These are phyloP conservation scores for Brenthis hecate DNA, from an alignment of 2,888 invertebrate genomes.

Conservation along the genomic window DNA sequence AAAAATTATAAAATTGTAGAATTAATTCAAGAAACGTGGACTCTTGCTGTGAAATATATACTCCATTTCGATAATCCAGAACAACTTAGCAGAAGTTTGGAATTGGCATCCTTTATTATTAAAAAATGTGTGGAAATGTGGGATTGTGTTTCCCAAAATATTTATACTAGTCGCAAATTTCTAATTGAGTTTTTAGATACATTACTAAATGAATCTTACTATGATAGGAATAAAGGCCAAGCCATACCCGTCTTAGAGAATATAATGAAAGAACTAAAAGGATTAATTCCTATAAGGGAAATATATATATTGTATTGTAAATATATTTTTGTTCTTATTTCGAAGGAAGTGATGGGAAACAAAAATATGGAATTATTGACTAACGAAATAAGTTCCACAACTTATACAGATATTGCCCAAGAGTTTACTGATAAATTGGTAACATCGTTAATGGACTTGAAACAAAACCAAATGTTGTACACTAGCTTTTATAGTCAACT, in stretches of 20 bases:
- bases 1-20: constrained; percentile 23
- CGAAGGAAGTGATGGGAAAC: constrained; percentile 13
- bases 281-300: constrained; percentile 12
- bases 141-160: background rate
- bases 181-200: constrained; percentile 19
- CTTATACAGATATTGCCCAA: constrained; percentile 5
- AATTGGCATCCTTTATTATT: constrained; percentile 19
- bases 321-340: constrained; percentile 15
- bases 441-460: constrained; percentile 20
- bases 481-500: constrained; percentile 7
- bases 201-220: constrained; percentile 5
- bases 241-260: constrained; percentile 24
- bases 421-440: constrained; percentile 1
- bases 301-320: constrained; percentile 27
- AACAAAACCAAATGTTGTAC: constrained; percentile 17
- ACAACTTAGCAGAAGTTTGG: constrained; percentile 23
- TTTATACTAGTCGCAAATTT: constrained; percentile 15
- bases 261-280: constrained; percentile 14
- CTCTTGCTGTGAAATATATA: constrained; percentile 38
- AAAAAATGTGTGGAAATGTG: constrained; percentile 20
- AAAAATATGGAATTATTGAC: background rate
- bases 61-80: constrained; percentile 23
- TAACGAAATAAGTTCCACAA: background rate
- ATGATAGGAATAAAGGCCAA: constrained; percentile 8
- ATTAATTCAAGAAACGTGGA: constrained; percentile 48